A percentile compares a stretch with the other conserved stretches of the same genome.
phyloP scores from a whole-genome alignment of 2,797 vertebrate genomes.

The Aldrovandia affinis region DNA sequence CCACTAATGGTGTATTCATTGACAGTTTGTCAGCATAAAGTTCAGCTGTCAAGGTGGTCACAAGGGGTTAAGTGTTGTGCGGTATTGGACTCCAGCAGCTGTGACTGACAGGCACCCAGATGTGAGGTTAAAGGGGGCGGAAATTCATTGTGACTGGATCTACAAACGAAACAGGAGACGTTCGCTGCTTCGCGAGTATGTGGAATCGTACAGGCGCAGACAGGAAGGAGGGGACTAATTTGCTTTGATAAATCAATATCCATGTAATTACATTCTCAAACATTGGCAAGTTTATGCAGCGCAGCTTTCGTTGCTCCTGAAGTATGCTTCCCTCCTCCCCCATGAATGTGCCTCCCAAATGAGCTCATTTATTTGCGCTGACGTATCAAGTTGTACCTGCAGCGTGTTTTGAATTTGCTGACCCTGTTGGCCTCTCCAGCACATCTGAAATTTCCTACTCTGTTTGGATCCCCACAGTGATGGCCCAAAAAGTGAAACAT shows the following conservation, averaged over 20 bases:
- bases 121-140: not conserved
- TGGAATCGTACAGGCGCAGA: slow-evolving; percentile 45
- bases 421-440: slow-evolving; percentile 27
- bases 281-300: slow-evolving; percentile 52
- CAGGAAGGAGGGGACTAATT: slow-evolving; percentile 53
- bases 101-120: not conserved
- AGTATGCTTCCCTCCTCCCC: slow-evolving; percentile 34
- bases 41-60: not conserved
- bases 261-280: slow-evolving; percentile 63
- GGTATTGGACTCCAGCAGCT: not conserved
- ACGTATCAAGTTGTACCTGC: slow-evolving; percentile 55
- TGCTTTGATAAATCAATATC: slow-evolving; percentile 62
- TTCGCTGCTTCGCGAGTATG: slow-evolving; percentile 38
- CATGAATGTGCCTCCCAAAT: slow-evolving; percentile 49
- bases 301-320: slow-evolving; percentile 42
- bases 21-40: not conserved
- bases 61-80: not conserved
- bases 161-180: not conserved
- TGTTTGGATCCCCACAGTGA: not conserved
- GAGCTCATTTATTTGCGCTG: slow-evolving; percentile 64
- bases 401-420: slow-evolving; percentile 52
- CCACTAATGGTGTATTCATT: not conserved
- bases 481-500: not conserved
- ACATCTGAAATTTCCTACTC: slow-evolving; percentile 7
- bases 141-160: not conserved